These are phyloP conservation scores for Beaufortia kweichowensis DNA, from an alignment of 2,113 vertebrate species.

Conservation along the genomic window DNA sequence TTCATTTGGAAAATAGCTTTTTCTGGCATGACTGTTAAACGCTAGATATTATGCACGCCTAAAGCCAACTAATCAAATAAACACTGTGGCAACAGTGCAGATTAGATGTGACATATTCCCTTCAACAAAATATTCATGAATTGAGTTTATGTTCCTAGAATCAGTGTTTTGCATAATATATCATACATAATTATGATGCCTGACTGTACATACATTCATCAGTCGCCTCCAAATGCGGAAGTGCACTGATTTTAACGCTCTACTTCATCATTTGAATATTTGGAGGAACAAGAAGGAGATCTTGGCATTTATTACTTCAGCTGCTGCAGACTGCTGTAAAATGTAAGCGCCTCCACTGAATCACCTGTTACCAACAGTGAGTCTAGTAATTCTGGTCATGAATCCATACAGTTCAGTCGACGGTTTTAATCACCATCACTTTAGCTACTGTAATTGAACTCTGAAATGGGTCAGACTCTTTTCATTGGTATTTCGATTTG, in stretches of 20 bases:
- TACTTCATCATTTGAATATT: conserved; percentile 1
- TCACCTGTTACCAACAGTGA: neutral
- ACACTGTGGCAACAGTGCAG: neutral
- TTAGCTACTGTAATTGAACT: neutral
- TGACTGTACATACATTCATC: conserved; percentile 5
- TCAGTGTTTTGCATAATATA: neutral
- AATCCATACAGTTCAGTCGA: neutral
- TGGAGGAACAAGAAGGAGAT: neutral
- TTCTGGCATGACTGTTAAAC: neutral
- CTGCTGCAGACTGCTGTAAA: neutral
- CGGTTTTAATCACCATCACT: neutral
- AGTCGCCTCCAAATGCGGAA: neutral
- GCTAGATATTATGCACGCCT: neutral
- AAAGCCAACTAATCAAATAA: neutral
- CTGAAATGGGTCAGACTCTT: neutral
- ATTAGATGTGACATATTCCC: neutral
- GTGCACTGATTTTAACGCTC: neutral
- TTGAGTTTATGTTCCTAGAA: neutral
- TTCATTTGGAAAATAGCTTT: too few species aligned
- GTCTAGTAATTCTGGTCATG: neutral
- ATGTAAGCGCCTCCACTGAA: neutral
- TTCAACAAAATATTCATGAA: neutral
- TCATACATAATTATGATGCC: neutral
- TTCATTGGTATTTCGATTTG: neutral
- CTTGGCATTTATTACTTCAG: neutral